Base-by-base conservation (phyloP, 2,113 vertebrate species). In the Panthera tigris region DNA sequence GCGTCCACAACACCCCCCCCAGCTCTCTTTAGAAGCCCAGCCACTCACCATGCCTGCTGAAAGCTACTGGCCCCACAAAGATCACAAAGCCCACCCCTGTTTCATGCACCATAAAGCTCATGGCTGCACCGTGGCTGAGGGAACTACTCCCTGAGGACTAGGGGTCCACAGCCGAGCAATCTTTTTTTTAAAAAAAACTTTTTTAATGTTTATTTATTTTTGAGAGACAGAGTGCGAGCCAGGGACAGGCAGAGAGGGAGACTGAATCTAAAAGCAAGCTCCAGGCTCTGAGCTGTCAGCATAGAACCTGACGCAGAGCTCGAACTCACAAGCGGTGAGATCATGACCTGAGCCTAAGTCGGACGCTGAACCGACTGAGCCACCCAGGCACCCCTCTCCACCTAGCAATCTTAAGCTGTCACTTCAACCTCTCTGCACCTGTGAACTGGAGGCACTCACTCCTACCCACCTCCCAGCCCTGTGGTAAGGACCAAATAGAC, bases 1-100 rank as follows among this genome's bases (percentile, higher is more conserved):
- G 3, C 9, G 18, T 12, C 8, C 2, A 0, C 39, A 36, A 27
- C 19, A 33, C 16, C 36, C 13, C 13, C 16, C 1, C 36, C 7
- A 10, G 5, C 29, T 33, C 52, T 39, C 48, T 79, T n/a, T 11
- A n/a, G 39, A 80, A 76, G 41, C 55, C 63, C 78, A 36, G 52
- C 39, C n/a, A 18, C 90, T 81, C 36, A 4, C 57, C 29, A 31
- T 33, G 18, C 29, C 48, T 31, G 69, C 79, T n/a, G 9, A 36
- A 23, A 21, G 21, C 33, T 80, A 16, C 1, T 29, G 9, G 65
- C 36, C 36, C 25, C 48, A 52, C 52, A 29, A 39, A 63, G 27
- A 23, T 69, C 65, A 23, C 11, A 50, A 19, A 79, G 68, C 76
- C 23, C 10, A 12, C 0, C 31, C 36, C 41, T 18, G 16, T 25